phyloP scores from a whole-genome alignment of 2,888 invertebrate species.

The Bellardia pandia region DNA sequence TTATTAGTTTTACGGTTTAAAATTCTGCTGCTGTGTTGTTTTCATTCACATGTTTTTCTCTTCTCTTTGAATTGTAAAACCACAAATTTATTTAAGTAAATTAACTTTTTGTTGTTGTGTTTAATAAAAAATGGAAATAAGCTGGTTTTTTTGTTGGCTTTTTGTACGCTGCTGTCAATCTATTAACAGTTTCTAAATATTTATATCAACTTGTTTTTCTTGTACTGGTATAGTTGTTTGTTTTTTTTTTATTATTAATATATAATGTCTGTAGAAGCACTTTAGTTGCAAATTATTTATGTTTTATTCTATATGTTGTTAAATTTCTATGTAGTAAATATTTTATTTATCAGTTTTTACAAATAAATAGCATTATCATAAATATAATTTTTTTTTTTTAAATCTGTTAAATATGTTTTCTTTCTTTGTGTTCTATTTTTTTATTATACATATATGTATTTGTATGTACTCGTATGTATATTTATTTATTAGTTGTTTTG shows the following conservation, averaged over 20 bases:
- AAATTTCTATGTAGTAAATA: constrained; percentile 37
- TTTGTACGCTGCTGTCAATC: constrained; percentile 27
- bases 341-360: constrained; percentile 15
- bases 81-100: constrained; percentile 51
- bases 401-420: not conserved
- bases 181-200: constrained; percentile 46
- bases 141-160: constrained; percentile 31
- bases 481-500: not conserved
- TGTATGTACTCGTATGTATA: not conserved
- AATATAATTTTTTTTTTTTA: constrained; percentile 16
- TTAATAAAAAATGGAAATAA: constrained; percentile 23
- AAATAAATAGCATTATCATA: constrained; percentile 21
- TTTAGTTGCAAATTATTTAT: constrained; percentile 68
- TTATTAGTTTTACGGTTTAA: constrained; percentile 4
- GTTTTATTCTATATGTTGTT: constrained; percentile 25
- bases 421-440: not conserved
- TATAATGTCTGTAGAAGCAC: constrained; percentile 63
- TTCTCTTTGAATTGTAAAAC: constrained; percentile 46
- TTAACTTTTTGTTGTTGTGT: constrained; percentile 34
- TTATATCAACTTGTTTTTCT: constrained; percentile 1
- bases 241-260: not conserved
- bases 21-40: not conserved
- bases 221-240: constrained; percentile 6
- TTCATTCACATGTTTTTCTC: not conserved
- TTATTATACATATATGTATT: not conserved